A percentile compares a stretch with the other conserved stretches of the same genome.
phyloP scores from a whole-genome alignment of 2,797 vertebrate species.

The Lycodopsis pacificus region DNA sequence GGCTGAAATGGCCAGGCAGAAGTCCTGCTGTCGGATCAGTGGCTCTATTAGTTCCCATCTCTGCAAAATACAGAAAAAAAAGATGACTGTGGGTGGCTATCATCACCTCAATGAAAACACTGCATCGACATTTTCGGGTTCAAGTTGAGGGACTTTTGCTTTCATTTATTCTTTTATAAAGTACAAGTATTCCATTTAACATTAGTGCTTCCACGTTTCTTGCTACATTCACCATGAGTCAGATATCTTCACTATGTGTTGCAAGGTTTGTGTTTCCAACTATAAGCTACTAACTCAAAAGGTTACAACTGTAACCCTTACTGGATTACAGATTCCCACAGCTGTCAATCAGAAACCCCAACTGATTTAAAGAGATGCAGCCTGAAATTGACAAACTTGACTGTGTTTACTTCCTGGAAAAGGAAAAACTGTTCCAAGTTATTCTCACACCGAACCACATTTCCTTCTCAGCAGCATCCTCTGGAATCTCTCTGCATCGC shows the following conservation, averaged over 20 bases:
- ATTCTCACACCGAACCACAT: neutral
- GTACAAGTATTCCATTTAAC: neutral
- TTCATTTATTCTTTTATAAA: neutral
- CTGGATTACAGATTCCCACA: neutral
- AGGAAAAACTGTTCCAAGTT: neutral
- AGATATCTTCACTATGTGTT: neutral
- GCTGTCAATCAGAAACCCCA: slow-evolving; percentile 2
- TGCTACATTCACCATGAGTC: neutral
- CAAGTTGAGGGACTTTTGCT: neutral
- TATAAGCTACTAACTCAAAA: too few species aligned
- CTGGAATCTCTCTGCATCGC: neutral
- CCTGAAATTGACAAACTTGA: neutral
- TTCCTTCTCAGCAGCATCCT: neutral
- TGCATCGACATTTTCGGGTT: neutral
- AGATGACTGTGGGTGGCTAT: neutral
- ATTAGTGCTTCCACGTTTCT: neutral
- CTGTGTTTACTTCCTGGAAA: neutral
- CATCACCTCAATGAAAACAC: neutral
- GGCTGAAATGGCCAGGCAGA: slow-evolving; percentile 91
- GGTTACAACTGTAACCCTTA: neutral
- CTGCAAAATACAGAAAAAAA: slow-evolving; percentile 74
- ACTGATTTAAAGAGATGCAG: neutral
- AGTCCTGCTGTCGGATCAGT: slow-evolving; percentile 94
- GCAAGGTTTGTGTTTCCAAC: neutral
- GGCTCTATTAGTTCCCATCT: slow-evolving; percentile 94